Evolutionary conservation across 2,888 invertebrate species (phyloP).

Genomic region (Drosophila diplacantha): DNA sequence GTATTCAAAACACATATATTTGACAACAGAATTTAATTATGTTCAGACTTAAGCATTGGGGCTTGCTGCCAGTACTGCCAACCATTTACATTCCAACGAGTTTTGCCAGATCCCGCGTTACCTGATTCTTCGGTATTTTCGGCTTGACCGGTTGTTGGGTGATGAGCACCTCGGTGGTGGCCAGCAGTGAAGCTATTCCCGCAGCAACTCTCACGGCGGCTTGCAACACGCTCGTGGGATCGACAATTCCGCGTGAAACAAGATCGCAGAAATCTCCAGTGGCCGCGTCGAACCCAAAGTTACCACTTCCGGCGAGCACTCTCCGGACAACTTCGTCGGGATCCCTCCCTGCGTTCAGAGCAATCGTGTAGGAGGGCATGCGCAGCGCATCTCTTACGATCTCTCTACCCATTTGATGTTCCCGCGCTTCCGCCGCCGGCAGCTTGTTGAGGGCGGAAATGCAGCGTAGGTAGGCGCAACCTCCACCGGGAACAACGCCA

Average conservation of each 20-base stretch:
- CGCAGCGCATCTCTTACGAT: conserved; percentile 90
- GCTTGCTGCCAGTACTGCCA: not conserved
- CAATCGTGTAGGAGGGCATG: conserved; percentile 93
- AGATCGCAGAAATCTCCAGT: conserved; percentile 92
- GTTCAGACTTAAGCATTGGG: too few relatives aligned
- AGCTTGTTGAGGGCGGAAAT: conserved; percentile 83
- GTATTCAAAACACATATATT: not conserved
- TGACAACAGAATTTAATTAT: not conserved
- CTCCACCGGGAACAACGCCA: conserved; percentile 97
- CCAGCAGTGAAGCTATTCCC: conserved; percentile 93
- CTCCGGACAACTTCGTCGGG: conserved; percentile 93
- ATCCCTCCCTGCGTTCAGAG: conserved; percentile 93
- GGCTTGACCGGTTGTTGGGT: conserved; percentile 93
- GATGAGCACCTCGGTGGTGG: conserved; percentile 96
- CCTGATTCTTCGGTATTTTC: conserved; percentile 79
- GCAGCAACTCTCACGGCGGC: conserved; percentile 94
- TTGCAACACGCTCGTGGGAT: conserved; percentile 92
- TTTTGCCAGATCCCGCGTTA: conserved; percentile 84
- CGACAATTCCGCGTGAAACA: conserved; percentile 94
- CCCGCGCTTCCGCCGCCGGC: conserved; percentile 82
- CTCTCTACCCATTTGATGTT: conserved; percentile 82
- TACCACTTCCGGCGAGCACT: conserved; percentile 86
- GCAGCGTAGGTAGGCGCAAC: conserved; percentile 91
- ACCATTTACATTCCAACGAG: conserved; percentile 79
- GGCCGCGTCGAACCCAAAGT: conserved; percentile 92